Percentiles rank a stretch among this genome's conserved stretches.
These are phyloP conservation scores for Bombus soroeensis DNA, from an alignment of 1,140 invertebrate genomes.

Conservation along the genomic window DNA sequence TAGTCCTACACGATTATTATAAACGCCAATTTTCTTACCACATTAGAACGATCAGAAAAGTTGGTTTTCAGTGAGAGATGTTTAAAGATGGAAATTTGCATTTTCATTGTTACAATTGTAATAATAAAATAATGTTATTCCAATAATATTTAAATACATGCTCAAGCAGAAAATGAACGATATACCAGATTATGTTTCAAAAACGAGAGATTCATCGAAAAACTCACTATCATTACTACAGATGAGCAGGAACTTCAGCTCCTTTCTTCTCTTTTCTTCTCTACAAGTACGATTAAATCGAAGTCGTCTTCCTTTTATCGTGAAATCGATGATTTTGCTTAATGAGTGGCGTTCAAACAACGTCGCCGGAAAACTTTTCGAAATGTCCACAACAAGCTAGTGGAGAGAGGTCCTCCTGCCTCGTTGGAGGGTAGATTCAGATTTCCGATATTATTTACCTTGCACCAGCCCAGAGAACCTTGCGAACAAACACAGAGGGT, in stretches of 20 bases:
- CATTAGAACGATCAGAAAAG: no score
- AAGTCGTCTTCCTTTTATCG: neutral
- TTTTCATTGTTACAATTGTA: neutral
- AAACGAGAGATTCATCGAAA: neutral
- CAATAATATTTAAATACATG: neutral
- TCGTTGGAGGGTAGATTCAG: constrained; percentile 22
- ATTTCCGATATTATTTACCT: constrained; percentile 44
- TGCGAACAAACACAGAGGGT: constrained; percentile 29
- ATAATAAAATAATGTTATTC: neutral
- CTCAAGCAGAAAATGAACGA: neutral
- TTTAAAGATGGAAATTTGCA: neutral
- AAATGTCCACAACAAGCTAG: neutral
- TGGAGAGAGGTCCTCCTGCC: neutral
- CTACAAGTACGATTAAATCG: neutral
- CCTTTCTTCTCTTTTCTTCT: neutral
- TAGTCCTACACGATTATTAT: no score
- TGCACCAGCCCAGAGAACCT: neutral
- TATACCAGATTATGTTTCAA: neutral
- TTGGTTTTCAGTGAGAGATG: neutral
- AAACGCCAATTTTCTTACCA: no score
- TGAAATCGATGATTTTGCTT: constrained; percentile 7
- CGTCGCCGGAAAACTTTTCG: neutral
- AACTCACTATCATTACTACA: no score
- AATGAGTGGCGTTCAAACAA: neutral
- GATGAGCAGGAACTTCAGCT: neutral